Base-by-base conservation (phyloP, 2,797 vertebrate genomes). In the Intellagama lesueurii region DNA sequence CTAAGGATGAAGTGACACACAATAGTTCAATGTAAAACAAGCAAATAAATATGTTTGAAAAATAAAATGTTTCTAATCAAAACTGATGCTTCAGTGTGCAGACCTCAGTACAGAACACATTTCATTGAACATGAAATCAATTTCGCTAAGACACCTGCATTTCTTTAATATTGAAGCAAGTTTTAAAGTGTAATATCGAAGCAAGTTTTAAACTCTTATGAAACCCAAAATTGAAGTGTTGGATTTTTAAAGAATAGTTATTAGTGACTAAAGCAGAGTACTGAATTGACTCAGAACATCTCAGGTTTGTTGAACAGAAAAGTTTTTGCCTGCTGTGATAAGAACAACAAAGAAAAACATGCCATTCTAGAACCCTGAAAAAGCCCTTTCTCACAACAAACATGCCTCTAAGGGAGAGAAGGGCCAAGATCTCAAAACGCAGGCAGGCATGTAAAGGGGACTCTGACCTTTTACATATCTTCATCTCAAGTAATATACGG, bases 121-220 rank as follows among this genome's bases (percentile, higher is more conserved):
- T 86, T 32, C n/a, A 93, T 44, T 78, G 92, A 72, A 90, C 87
- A 91, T 90, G 93, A 94, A 94, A 93, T 7, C 44, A 1, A 56
- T 90, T 91, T 93, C 84, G 64, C 22, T 56, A 91, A 87, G 91
- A 95, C 69, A 1, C 52, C 52, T 56, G 87, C 89, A 40, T 87
- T 92, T 87, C 88, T 87, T 90, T 83, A 91, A 91, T 69, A 12
- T 69, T 28, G 68, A 78, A 78, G 14, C 1, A 26, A 78, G 24
- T 72, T 32, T 40, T 40, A 77, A 7, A 64, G 16, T 73, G n/a
- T 32, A 32, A 73, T 5, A 16, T 19, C 28, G 81, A 79, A 9
- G 83, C 16, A 2, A 89, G 5, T 1, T 88, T 19, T 88, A 92
- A 92, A 17, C 17, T 91, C 76, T 75, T 64, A 19, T 83, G 79